Evolutionary conservation across 2,888 invertebrate species (phyloP).

Genomic region (Epistrophella euchroma): DNA sequence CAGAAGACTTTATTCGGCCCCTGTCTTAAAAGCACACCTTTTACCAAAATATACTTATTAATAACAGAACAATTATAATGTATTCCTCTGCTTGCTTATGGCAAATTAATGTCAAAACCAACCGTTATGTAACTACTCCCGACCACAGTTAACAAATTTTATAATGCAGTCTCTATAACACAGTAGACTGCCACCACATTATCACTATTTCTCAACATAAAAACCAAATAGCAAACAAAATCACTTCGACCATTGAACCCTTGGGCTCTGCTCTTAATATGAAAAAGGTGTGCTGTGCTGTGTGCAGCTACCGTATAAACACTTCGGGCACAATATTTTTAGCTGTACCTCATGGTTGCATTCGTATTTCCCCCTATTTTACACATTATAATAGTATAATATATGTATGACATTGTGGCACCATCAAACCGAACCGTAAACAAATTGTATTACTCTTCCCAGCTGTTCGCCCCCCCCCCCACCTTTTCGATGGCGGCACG

Average conservation of each 20-base stretch:
- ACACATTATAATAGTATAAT: constrained; percentile 26
- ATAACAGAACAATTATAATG: neutral
- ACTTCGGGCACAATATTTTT: constrained; percentile 47
- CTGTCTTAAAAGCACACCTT: neutral
- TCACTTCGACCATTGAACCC: constrained; percentile 67
- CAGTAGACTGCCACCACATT: constrained; percentile 18
- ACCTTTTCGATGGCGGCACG: neutral
- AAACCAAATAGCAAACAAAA: constrained; percentile 61
- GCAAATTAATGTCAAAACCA: constrained; percentile 17
- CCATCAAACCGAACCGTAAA: constrained; percentile 44
- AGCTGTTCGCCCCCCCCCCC: neutral
- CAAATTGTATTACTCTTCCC: constrained; percentile 48
- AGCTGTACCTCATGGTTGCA: constrained; percentile 47
- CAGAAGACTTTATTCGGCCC: neutral
- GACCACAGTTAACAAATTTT: constrained; percentile 18
- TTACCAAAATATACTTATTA: neutral
- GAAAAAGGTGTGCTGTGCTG: constrained; percentile 30
- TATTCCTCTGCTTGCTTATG: neutral
- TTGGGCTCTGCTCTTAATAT: constrained; percentile 5
- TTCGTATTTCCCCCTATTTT: constrained; percentile 11
- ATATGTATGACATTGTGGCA: constrained; percentile 20
- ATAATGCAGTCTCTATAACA: constrained; percentile 12
- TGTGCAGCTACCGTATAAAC: constrained; percentile 41
- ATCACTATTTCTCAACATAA: constrained; percentile 22
- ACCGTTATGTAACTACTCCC: neutral